Conservation (phyloP, 2,888 invertebrate species). For the Ornithoptera priamus region DNA sequence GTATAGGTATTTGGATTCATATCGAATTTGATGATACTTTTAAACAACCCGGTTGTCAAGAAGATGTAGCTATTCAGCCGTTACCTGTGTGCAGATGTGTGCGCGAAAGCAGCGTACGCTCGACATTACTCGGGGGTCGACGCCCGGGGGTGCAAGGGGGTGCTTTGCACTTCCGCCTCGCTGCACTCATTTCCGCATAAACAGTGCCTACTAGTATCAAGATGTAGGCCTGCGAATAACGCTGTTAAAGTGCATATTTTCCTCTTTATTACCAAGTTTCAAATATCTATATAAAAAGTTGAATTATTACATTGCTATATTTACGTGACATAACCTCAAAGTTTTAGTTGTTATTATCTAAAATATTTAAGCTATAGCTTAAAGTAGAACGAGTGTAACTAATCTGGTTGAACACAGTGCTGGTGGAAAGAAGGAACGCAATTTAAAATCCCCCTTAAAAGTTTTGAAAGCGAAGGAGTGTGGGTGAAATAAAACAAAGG, state of each 20-base stretch:
- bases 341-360: background rate
- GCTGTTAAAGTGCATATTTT: conserved; percentile 31
- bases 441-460: conserved; percentile 72
- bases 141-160: conserved; percentile 66
- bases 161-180: conserved; percentile 74
- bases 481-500: conserved; percentile 78
- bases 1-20: conserved; percentile 15
- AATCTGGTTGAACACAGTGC: conserved; percentile 60
- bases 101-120: conserved; percentile 44
- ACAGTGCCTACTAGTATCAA: conserved; percentile 64
- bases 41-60: conserved; percentile 32
- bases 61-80: conserved; percentile 38
- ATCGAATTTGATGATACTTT: conserved; percentile 16
- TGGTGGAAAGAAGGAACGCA: conserved; percentile 67
- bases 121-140: conserved; percentile 57
- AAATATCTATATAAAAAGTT: background rate
- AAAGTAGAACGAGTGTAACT: conserved; percentile 40
- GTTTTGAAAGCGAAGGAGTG: conserved; percentile 72
- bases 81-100: conserved; percentile 34
- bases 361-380: background rate
- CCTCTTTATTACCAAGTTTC: background rate
- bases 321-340: background rate
- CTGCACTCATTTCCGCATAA: conserved; percentile 78
- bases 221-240: conserved; percentile 50
- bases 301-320: background rate